Conservation (phyloP, 2,797 vertebrate species). For the Siniperca scherzeri region DNA sequence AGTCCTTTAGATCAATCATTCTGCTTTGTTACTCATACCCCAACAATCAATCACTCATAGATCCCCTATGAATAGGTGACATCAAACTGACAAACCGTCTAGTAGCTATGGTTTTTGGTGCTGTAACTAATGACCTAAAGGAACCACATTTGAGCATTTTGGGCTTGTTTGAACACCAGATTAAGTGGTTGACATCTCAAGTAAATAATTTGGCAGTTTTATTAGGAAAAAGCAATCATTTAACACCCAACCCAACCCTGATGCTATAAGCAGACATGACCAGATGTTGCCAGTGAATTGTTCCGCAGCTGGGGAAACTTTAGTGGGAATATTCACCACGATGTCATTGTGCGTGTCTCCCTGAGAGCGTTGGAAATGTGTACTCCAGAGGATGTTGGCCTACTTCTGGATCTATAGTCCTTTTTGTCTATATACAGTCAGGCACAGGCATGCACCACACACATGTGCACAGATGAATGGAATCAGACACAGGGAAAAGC, state of each 20-base stretch:
- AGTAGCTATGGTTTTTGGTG: not conserved
- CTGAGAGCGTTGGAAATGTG: slow-evolving; percentile 61
- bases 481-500: slow-evolving; percentile 31
- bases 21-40: slow-evolving; percentile 20
- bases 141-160: slow-evolving; percentile 4
- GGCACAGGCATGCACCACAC: slow-evolving; percentile 32
- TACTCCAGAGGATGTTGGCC: slow-evolving; percentile 76
- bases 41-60: slow-evolving; percentile 51
- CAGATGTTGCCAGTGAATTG: slow-evolving; percentile 74
- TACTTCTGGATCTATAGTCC: slow-evolving; percentile 75
- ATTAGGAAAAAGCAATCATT: slow-evolving; percentile 42
- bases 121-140: slow-evolving; percentile 15
- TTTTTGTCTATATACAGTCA: slow-evolving; percentile 57
- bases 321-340: slow-evolving; percentile 62
- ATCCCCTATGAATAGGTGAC: slow-evolving; percentile 10
- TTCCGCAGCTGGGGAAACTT: slow-evolving; percentile 63
- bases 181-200: slow-evolving; percentile 47
- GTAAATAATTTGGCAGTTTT: slow-evolving; percentile 65
- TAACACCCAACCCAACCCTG: slow-evolving; percentile 40
- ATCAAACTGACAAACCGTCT: slow-evolving; percentile 27
- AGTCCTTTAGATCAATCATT: slow-evolving; percentile 48
- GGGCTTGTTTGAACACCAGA: slow-evolving; percentile 22
- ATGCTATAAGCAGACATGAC: slow-evolving; percentile 47
- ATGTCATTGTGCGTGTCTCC: slow-evolving; percentile 66
- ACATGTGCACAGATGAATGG: slow-evolving; percentile 27